These are phyloP conservation scores for Scolopax mira DNA, from an alignment of 2,113 vertebrate genomes.

Conservation along the genomic window DNA sequence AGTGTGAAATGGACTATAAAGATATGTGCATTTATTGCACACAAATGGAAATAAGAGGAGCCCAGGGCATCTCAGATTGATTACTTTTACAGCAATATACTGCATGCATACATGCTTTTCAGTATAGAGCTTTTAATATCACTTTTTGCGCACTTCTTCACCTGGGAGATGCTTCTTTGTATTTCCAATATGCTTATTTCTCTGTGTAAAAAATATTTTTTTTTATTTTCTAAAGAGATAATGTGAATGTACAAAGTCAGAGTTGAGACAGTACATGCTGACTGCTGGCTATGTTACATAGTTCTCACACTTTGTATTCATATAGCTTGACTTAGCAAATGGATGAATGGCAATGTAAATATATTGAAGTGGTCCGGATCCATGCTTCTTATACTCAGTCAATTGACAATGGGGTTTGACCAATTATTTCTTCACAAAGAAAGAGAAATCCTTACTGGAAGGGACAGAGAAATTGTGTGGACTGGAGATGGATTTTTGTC, in stretches of 20 bases:
- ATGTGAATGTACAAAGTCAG: constrained; percentile 33
- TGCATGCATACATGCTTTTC: background rate
- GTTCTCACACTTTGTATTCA: background rate
- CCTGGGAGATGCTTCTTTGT: background rate
- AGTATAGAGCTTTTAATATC: background rate
- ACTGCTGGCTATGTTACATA: background rate
- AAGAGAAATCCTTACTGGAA: background rate
- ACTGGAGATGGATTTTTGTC: background rate
- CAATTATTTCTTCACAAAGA: background rate
- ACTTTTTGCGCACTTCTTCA: background rate
- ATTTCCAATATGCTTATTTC: background rate
- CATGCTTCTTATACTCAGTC: background rate
- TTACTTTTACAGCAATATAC: background rate
- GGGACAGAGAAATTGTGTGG: background rate
- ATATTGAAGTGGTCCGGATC: background rate
- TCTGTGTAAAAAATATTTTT: background rate
- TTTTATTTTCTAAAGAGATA: constrained; percentile 22
- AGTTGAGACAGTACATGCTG: background rate
- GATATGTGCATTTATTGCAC: constrained; percentile 28
- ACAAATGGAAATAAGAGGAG: background rate
- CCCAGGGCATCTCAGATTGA: background rate
- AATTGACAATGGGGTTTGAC: background rate
- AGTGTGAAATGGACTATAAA: constrained; percentile 15
- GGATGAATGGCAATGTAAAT: background rate
- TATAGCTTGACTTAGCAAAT: background rate